Percentiles rank a stretch among this genome's conserved stretches.
These are phyloP conservation scores for Paraescarpia echinospica DNA, from an alignment of 1,140 invertebrate species.

Conservation along the genomic window DNA sequence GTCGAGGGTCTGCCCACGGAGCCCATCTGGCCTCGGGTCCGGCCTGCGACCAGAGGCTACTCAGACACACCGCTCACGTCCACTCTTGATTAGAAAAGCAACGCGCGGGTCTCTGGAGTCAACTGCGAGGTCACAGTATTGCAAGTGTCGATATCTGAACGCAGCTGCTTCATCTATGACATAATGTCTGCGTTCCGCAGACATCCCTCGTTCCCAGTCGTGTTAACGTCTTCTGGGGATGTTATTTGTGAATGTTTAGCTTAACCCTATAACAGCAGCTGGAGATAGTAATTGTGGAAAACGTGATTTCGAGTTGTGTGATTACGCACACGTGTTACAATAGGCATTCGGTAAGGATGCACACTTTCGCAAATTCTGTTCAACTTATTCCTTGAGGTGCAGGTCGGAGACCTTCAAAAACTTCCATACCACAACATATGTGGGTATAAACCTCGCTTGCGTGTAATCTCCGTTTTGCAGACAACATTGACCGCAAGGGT, in stretches of 20 bases:
- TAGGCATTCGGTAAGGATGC: too few species aligned
- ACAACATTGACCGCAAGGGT: too few species aligned
- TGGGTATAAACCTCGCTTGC: too few species aligned
- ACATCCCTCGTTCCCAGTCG: neutral
- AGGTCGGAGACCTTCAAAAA: too few species aligned
- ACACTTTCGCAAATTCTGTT: too few species aligned
- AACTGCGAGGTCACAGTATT: neutral
- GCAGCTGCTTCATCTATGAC: neutral
- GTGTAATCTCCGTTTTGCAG: too few species aligned
- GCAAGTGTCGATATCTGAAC: neutral
- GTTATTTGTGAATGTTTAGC: neutral
- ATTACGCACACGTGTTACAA: too few species aligned
- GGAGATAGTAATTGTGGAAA: too few species aligned
- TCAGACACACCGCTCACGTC: neutral
- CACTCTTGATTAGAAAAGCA: neutral
- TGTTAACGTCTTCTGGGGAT: neutral
- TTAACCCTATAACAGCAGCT: too few species aligned
- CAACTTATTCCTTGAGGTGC: too few species aligned
- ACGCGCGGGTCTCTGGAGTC: neutral
- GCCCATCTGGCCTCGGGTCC: neutral
- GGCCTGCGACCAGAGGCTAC: neutral
- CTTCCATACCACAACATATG: too few species aligned
- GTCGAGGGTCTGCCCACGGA: neutral
- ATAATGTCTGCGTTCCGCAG: neutral
- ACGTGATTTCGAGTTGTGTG: too few species aligned